These are phyloP conservation scores for Leucoraja ocellata DNA, from an alignment of 2,797 vertebrate species.

Conservation along the genomic window DNA sequence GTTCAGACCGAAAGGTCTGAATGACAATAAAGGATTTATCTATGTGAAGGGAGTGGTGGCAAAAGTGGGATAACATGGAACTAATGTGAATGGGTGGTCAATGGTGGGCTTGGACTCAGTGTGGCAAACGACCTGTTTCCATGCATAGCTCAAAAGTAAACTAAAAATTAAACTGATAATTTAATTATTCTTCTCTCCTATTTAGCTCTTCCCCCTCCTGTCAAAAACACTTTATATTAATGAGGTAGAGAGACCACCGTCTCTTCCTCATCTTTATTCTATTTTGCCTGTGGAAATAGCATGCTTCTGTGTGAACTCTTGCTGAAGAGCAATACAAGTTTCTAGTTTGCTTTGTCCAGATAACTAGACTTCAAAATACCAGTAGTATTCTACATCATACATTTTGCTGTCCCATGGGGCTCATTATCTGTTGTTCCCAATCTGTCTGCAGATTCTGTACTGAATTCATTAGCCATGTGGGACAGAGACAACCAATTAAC, in stretches of 20 bases:
- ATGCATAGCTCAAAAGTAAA: too few relatives aligned
- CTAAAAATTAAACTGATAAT: not conserved
- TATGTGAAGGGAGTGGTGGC: too few relatives aligned
- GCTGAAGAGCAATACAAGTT: not conserved
- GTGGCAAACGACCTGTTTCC: too few relatives aligned
- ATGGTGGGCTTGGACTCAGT: too few relatives aligned
- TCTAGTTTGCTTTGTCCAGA: not conserved
- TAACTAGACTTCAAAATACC: not conserved
- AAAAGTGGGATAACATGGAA: too few relatives aligned
- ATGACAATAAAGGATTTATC: too few relatives aligned
- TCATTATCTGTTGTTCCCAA: conserved; percentile 1
- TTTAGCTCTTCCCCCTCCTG: not conserved
- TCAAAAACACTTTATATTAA: not conserved
- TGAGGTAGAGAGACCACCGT: too few relatives aligned
- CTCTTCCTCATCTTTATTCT: not conserved
- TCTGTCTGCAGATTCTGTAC: conserved; percentile 6
- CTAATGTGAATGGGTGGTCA: too few relatives aligned
- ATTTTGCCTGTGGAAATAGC: not conserved
- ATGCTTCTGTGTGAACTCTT: not conserved
- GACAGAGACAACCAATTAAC: not conserved
- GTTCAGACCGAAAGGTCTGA: too few relatives aligned
- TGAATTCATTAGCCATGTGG: not conserved
- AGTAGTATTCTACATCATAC: not conserved
- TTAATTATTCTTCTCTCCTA: not conserved
- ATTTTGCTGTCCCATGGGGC: conserved; percentile 4